These are phyloP conservation scores for Coenobita brevimanus DNA, from an alignment of 1,140 invertebrate species.

Conservation along the genomic window DNA sequence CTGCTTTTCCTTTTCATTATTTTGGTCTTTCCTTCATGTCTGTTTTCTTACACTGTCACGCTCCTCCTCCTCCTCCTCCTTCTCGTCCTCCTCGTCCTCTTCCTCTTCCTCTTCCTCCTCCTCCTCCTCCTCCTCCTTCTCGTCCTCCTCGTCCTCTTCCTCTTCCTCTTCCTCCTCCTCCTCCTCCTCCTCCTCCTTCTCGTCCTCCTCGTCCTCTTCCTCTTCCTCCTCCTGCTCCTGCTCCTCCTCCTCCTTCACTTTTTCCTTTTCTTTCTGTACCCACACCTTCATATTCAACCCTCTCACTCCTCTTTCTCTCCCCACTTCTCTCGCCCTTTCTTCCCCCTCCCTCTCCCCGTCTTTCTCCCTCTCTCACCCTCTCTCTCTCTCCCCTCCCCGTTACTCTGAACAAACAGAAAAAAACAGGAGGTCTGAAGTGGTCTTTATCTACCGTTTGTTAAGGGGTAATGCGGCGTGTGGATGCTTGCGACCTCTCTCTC, in stretches of 20 bases:
- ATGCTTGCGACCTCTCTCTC: too few species aligned
- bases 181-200: too few species aligned
- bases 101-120: background rate
- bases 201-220: background rate
- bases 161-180: background rate
- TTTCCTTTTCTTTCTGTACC: background rate
- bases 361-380: background rate
- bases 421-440: background rate
- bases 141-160: background rate
- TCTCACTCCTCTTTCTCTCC: background rate
- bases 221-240: background rate
- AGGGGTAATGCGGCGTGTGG: background rate
- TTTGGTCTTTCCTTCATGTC: background rate
- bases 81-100: background rate
- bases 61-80: background rate
- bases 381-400: background rate
- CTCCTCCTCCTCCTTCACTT: background rate
- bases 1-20: background rate
- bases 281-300: background rate
- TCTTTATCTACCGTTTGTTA: slow-evolving; percentile 21
- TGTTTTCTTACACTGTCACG: background rate
- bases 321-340: background rate
- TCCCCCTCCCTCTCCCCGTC: background rate
- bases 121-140: background rate
- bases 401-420: background rate